Conservation (phyloP, 2,113 vertebrate species). For the Scomber scombrus region DNA sequence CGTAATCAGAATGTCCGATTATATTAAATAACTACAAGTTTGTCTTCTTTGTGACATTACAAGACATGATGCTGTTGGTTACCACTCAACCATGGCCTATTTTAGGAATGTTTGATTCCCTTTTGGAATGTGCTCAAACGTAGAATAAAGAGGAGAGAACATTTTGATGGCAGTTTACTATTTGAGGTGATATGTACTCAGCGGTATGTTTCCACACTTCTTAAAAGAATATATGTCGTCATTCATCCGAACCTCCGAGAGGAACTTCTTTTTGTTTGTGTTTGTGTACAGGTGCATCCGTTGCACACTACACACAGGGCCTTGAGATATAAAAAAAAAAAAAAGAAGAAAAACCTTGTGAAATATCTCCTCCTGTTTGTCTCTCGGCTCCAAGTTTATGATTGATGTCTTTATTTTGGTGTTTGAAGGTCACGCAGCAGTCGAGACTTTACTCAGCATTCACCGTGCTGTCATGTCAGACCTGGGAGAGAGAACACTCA, state of each 20-base stretch:
- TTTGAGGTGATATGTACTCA: constrained; percentile 29
- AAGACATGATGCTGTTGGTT: constrained; percentile 2
- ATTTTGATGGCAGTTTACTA: constrained; percentile 6
- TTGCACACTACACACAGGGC: neutral
- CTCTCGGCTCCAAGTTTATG: constrained; percentile 5
- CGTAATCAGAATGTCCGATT: neutral
- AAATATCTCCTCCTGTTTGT: constrained; percentile 21
- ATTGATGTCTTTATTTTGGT: constrained; percentile 6
- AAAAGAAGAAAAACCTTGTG: neutral
- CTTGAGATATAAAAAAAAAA: neutral
- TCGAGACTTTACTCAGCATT: neutral
- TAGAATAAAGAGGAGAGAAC: constrained; percentile 10
- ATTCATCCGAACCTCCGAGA: constrained; percentile 28
- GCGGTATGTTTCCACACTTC: constrained; percentile 12
- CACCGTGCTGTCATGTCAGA: neutral
- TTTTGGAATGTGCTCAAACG: constrained; percentile 6
- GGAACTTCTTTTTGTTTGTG: constrained; percentile 4
- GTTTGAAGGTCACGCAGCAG: constrained; percentile 40
- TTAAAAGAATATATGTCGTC: constrained; percentile 32
- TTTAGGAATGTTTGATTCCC: constrained; percentile 16
- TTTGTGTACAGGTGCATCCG: neutral
- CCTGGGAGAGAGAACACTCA: neutral
- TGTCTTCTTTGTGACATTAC: neutral
- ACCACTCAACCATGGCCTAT: neutral
- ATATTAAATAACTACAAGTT: too few relatives aligned